Evolutionary conservation across 2,888 invertebrate genomes (phyloP), one percentile per base, ranked within the genome.

Genomic region (Aelia acuminata): DNA sequence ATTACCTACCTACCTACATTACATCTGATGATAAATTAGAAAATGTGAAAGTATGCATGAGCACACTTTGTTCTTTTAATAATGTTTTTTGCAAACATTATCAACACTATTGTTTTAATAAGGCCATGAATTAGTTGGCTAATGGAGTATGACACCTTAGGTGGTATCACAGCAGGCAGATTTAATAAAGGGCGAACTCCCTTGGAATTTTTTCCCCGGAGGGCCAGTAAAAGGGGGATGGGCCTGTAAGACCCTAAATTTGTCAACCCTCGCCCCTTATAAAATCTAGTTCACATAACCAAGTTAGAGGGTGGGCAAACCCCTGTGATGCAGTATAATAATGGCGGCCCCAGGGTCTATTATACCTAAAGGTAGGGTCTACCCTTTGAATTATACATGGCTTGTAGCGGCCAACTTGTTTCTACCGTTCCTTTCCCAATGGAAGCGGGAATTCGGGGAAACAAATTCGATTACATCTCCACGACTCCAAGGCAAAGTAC

Each of bases 221-320:
- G 80, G 80, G n/a, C 18, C 43, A 43, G 43, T 80, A n/a, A 47
- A 47, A 5, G 80, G 80, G 43, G 80, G 22, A n/a, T 39, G 22
- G 43, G 43, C 10, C 43, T n/a, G 13, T 80, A 80, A 80, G 80
- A n/a, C 43, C 80, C 80, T 75, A 43, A 80, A 80, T 80, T 80
- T 80, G 80, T 80, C 80, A 80, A 80, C 43, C 80, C 80, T 47
- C 43, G 80, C 80, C 80, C 80, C 80, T 80, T 80, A 80, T 80
- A 80, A 80, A 80, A 80, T 80, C 80, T 43, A 80, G 80, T 80
- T 80, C 80, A 80, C 80, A 80, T 80, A 80, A 80, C 80, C 43
- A 35, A 80, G n/a, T 80, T 80, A 80, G 80, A n/a, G 43, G 39
- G 10, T 75, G 75, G 39, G 75, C 11, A 75, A 70, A 35, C 63